A percentile compares a stretch with the other conserved stretches of the same genome.
phyloP scores from a whole-genome alignment of 2,797 vertebrate species.

The Sebastes minor region DNA sequence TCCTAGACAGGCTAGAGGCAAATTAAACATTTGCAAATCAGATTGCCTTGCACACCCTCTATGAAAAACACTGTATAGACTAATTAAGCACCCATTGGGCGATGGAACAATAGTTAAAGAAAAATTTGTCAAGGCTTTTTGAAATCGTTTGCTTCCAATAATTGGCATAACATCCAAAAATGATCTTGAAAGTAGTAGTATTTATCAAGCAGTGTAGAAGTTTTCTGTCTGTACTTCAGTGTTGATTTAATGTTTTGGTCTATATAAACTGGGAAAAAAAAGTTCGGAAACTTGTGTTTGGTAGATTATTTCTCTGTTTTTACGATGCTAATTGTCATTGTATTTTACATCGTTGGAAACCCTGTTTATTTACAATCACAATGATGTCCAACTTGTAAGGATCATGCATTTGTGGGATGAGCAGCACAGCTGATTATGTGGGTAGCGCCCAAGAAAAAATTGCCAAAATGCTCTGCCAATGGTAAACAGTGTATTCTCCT shows the following conservation, averaged over 20 bases:
- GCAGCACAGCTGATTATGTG: too few species aligned
- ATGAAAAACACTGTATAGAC: neutral
- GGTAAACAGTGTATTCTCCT: too few species aligned
- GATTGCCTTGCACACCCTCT: neutral
- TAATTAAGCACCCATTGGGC: neutral
- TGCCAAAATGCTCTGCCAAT: too few species aligned
- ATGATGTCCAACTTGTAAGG: too few species aligned
- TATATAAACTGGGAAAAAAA: too few species aligned
- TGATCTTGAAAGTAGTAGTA: neutral
- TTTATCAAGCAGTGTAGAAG: neutral
- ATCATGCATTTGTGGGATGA: too few species aligned
- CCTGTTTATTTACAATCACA: accelerated
- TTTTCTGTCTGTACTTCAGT: neutral
- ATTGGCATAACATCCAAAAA: neutral
- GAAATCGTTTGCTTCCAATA: neutral
- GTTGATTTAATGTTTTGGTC: neutral
- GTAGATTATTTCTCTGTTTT: too few species aligned
- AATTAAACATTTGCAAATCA: neutral
- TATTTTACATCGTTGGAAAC: too few species aligned
- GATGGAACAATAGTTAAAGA: neutral
- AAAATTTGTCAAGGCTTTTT: neutral
- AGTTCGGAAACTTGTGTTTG: too few species aligned
- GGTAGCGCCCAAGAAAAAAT: too few species aligned
- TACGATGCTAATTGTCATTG: too few species aligned
- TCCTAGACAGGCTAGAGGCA: neutral